Evolutionary conservation across 1,140 invertebrate genomes (phyloP), one percentile per base, ranked within the genome.

Genomic region (Orius insidiosus): DNA sequence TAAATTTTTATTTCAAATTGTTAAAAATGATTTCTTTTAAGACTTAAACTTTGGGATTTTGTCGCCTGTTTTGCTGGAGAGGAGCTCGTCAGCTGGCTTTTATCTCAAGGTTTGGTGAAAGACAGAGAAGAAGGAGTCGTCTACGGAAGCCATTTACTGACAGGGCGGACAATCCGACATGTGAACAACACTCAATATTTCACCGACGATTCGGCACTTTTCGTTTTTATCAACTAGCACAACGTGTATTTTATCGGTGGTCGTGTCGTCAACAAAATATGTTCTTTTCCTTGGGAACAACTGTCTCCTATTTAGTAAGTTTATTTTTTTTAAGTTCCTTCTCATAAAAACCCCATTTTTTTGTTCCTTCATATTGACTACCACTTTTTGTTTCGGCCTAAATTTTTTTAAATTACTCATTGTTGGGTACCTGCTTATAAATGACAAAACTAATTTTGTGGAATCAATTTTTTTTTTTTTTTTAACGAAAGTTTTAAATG

Each of bases 71-170:
- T 96, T 59, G 77, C 76, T 54, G 89, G 88, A 13, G 70, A 68
- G 47, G 78, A 81, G 53, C 71, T 96, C 16, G 79, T 88, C 11
- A 76, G 84, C 57, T 96, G 89, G 89, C 66, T 94, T 5, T 63
- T 86, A 6, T 68, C 76, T 52, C 77, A 79, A 39, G 84, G 84
- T 1, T 59, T 95, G 9, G 79, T 78, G 0, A 64, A 68, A 38
- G 80, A 81, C 62, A 65, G 80, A 13, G 66, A 69, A 18, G 81
- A 89, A 56, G 89, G 84, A 11, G 70, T 81, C 1, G 69, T 68
- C 30, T 93, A 90, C 63, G 86, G 83, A n/a, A 68, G 75, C 15
- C 76, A 82, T 58, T 66, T 96, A 5, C 63, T 94, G 1, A 76
- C 83, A 57, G 85, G 85, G 8, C 68, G 84, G 47, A 75, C 93